Conservation (phyloP, 2,888 invertebrate species). For the Drosophila recens region DNA sequence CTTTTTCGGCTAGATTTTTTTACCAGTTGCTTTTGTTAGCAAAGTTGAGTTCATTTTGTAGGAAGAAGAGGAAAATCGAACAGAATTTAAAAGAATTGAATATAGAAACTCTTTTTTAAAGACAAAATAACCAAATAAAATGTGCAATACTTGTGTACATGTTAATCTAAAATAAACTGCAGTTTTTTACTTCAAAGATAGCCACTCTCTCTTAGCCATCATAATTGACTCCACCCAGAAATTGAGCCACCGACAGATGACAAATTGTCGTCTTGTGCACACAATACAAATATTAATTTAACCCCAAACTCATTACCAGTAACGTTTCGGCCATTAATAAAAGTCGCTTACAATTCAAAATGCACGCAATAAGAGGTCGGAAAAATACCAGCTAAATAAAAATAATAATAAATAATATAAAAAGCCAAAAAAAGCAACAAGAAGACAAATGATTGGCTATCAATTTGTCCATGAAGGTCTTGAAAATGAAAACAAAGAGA, state of each 20-base stretch:
- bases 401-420: conserved; percentile 7
- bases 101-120: background rate
- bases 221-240: background rate
- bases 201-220: no score
- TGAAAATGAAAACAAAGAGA: conserved; percentile 37
- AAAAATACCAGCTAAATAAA: conserved; percentile 9
- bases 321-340: conserved; percentile 60
- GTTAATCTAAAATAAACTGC: background rate
- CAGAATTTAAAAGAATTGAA: background rate
- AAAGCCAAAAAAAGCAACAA: conserved; percentile 27
- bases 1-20: background rate
- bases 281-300: conserved; percentile 60
- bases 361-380: conserved; percentile 36
- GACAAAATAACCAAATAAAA: background rate
- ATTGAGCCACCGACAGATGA: conserved; percentile 26
- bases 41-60: no score
- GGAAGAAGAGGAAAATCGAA: no score
- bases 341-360: conserved; percentile 40
- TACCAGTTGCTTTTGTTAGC: background rate
- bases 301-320: conserved; percentile 43
- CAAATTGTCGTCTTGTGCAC: conserved; percentile 39
- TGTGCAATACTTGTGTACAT: background rate
- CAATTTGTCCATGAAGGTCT: conserved; percentile 43
- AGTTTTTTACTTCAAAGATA: background rate
- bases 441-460: conserved; percentile 66